Conservation (phyloP, 2,797 vertebrate species). For the Ctenosaura bakeri region DNA sequence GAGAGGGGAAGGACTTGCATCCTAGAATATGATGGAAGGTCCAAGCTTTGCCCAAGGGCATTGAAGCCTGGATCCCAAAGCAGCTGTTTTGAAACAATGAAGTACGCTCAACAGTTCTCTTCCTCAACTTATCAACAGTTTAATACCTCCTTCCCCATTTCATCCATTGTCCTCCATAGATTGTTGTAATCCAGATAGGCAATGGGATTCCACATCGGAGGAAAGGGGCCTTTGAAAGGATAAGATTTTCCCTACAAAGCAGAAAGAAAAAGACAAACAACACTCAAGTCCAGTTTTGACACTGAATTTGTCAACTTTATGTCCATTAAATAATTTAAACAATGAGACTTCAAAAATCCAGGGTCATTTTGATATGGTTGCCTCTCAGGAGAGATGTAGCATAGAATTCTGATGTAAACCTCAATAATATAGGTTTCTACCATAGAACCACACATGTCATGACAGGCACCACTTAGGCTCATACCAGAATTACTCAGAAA, state of each 20-base stretch:
- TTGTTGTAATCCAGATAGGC: constrained; percentile 93
- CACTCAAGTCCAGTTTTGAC: not conserved
- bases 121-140: not conserved
- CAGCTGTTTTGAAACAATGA: not conserved
- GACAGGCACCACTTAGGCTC: not conserved
- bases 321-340: no score
- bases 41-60: not conserved
- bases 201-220: constrained; percentile 92
- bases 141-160: constrained; percentile 94
- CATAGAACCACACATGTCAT: no score
- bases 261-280: constrained; percentile 52
- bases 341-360: not conserved
- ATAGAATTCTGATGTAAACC: no score
- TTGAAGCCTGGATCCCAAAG: not conserved
- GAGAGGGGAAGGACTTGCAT: not conserved
- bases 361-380: no score
- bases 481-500: not conserved
- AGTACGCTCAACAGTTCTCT: not conserved
- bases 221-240: constrained; percentile 89
- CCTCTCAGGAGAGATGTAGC: no score
- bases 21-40: not conserved
- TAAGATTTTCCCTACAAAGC: constrained; percentile 89
- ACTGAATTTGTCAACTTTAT: not conserved
- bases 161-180: constrained; percentile 93
- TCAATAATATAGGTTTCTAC: no score